A percentile compares a stretch with the other conserved stretches of the same genome.
phyloP scores from a whole-genome alignment of 37 sponge, comb jelly and placozoan species.

The Halisarca cf. caerulea region DNA sequence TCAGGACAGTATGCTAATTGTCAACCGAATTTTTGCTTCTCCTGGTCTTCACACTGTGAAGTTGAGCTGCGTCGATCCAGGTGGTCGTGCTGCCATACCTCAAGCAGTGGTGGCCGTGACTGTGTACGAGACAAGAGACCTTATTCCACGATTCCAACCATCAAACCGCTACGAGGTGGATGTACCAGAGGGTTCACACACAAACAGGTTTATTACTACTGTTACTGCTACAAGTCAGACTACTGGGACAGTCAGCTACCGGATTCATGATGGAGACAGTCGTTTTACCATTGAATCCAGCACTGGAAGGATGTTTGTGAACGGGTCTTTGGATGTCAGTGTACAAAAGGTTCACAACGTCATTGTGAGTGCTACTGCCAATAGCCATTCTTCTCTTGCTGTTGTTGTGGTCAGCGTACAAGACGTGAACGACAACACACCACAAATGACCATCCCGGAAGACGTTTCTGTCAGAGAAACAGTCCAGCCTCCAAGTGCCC shows the following conservation, averaged over 20 bases:
- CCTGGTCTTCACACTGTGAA: background rate
- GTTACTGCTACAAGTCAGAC: background rate
- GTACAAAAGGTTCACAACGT: background rate
- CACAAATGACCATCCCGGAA: slow-evolving; percentile 11
- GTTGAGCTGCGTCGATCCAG: background rate
- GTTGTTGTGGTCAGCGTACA: slow-evolving; percentile 2
- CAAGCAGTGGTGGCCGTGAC: slow-evolving; percentile 4
- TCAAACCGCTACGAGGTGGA: background rate
- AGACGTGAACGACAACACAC: slow-evolving; percentile 49
- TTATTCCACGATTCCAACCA: background rate
- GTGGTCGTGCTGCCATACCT: background rate
- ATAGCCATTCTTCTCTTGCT: slow-evolving; percentile 18
- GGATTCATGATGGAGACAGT: background rate
- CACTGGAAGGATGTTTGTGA: background rate
- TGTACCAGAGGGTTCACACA: background rate
- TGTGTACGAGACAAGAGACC: slow-evolving; percentile 4
- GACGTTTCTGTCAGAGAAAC: slow-evolving; percentile 35
- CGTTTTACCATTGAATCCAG: background rate
- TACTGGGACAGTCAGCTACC: background rate
- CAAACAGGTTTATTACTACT: background rate
- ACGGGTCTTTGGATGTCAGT: background rate
- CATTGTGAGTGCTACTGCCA: slow-evolving; percentile 2
- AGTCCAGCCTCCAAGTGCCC: background rate
- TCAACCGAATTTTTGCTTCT: slow-evolving; percentile 5
- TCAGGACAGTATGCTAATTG: slow-evolving; percentile 32